phyloP scores from a whole-genome alignment of 2,113 vertebrate genomes.

The Cromileptes altivelis region DNA sequence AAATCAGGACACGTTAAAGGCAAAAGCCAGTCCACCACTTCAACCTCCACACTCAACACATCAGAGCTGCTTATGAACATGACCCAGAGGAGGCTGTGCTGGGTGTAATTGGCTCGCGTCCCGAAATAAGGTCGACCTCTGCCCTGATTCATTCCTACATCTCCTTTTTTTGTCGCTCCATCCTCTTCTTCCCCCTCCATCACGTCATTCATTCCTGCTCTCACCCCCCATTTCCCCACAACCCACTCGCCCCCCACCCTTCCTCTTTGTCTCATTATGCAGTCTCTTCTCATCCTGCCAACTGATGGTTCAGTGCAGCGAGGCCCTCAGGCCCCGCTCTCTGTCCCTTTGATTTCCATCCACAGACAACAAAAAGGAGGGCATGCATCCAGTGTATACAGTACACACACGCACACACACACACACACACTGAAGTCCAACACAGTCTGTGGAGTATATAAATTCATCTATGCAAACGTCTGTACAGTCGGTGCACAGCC shows the following conservation, averaged over 20 bases:
- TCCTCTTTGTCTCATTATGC: conserved; percentile 49
- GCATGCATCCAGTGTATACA: conserved; percentile 47
- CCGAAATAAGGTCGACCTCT: conserved; percentile 30
- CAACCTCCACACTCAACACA: no score
- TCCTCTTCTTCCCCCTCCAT: conserved; percentile 40
- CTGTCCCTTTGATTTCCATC: conserved; percentile 70
- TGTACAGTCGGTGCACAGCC: conserved; percentile 11
- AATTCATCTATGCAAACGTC: conserved; percentile 4
- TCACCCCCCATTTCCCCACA: background rate
- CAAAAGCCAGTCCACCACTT: background rate
- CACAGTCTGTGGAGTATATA: background rate
- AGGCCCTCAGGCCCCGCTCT: conserved; percentile 54
- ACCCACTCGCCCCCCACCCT: background rate
- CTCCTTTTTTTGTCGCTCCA: background rate
- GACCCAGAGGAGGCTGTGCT: background rate
- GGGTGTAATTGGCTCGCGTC: conserved; percentile 12
- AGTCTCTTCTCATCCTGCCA: conserved; percentile 62
- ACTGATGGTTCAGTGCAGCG: conserved; percentile 78
- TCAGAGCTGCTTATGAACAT: background rate
- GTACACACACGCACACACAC: background rate
- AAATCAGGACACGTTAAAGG: background rate
- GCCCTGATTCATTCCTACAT: conserved; percentile 38
- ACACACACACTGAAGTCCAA: background rate
- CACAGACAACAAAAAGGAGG: conserved; percentile 63
- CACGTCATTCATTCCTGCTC: conserved; percentile 26